phyloP scores from a whole-genome alignment of 2,888 invertebrate species.

The Limenitis camilla region DNA sequence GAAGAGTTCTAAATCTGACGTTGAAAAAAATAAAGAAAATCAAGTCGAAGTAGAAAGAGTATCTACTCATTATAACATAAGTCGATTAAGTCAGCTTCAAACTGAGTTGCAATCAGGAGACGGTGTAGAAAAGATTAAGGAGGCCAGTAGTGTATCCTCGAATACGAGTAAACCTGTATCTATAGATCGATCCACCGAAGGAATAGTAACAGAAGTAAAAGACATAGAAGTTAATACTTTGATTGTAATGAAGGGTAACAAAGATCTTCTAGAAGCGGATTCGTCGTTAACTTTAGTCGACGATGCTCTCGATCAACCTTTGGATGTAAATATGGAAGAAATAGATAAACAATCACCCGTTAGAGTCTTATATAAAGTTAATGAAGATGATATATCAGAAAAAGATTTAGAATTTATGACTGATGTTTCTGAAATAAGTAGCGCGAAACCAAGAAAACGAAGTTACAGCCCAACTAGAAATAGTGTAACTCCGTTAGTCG shows the following conservation, averaged over 20 bases:
- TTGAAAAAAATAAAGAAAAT: constrained; percentile 2
- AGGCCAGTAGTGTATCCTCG: constrained; percentile 25
- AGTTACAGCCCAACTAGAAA: constrained; percentile 37
- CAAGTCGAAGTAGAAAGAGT: constrained; percentile 19
- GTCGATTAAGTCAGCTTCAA: constrained; percentile 11
- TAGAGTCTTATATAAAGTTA: constrained; percentile 33
- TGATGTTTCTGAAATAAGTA: constrained; percentile 18
- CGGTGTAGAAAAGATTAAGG: constrained; percentile 14
- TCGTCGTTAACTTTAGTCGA: constrained; percentile 57
- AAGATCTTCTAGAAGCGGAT: constrained; percentile 41
- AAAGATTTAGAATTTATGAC: constrained; percentile 31
- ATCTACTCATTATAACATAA: constrained; percentile 17
- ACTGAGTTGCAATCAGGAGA: constrained; percentile 26
- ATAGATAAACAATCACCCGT: constrained; percentile 27
- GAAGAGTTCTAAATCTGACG: constrained; percentile 2
- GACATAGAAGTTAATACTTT: constrained; percentile 48
- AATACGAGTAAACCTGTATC: constrained; percentile 30
- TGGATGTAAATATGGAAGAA: constrained; percentile 25
- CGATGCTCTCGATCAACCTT: constrained; percentile 31
- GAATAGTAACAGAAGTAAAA: constrained; percentile 26
- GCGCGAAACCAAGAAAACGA: constrained; percentile 41
- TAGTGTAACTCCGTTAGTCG: constrained; percentile 19
- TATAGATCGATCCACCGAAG: constrained; percentile 34
- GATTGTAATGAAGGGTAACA: constrained; percentile 53
- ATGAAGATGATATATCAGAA: constrained; percentile 12